Percentiles rank a stretch among this genome's conserved stretches.
Evolutionary conservation across 2,797 vertebrate genomes (phyloP).

Genomic region (Gymnodraco acuticeps): DNA sequence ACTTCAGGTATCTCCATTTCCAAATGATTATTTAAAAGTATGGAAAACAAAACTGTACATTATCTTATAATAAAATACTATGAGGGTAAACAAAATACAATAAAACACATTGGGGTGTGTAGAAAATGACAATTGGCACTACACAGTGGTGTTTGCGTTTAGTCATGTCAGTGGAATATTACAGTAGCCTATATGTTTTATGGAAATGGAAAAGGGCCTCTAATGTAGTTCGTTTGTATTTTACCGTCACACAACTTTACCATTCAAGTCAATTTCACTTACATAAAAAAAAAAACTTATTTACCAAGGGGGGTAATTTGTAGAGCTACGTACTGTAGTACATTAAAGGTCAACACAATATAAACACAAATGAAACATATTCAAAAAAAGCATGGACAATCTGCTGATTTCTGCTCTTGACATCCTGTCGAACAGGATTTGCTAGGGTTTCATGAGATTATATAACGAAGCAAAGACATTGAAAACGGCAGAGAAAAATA

Average conservation of each 20-base stretch:
- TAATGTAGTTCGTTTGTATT: neutral
- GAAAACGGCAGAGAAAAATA: neutral
- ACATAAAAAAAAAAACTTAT: too few species aligned
- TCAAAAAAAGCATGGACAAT: too few species aligned
- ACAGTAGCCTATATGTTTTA: neutral
- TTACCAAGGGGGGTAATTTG: too few species aligned
- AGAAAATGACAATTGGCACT: neutral
- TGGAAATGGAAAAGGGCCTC: conserved; percentile 9
- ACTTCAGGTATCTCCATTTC: neutral
- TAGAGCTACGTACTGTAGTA: too few species aligned
- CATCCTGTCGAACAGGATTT: neutral
- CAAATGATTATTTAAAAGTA: neutral
- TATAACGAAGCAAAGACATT: neutral
- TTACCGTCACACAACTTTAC: neutral
- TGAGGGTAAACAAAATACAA: neutral
- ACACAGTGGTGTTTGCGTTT: conserved; percentile 2
- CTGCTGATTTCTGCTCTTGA: too few species aligned
- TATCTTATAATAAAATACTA: neutral
- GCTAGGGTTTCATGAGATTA: neutral
- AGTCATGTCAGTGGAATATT: neutral
- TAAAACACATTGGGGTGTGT: neutral
- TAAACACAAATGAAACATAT: too few species aligned
- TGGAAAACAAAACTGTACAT: neutral
- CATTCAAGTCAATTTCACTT: neutral
- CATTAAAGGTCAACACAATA: too few species aligned